Evolutionary conservation across 2,888 invertebrate species (phyloP).

Genomic region (Selenia dentaria): DNA sequence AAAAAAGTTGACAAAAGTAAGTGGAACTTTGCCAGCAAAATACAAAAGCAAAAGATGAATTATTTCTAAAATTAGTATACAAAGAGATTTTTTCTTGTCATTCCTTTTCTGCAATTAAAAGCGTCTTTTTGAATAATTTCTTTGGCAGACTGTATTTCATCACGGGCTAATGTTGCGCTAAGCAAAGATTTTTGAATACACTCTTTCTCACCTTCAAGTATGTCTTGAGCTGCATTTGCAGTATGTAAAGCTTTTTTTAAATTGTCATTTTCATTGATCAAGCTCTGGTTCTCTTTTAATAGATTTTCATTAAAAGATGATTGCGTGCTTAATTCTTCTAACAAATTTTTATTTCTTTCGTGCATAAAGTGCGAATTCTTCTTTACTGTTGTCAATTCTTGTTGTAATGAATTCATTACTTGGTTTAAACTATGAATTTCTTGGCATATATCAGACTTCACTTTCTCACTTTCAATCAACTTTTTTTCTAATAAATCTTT

Average conservation of each 20-base stretch:
- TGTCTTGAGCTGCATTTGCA: not conserved
- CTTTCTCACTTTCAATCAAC: constrained; percentile 13
- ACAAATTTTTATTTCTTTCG: constrained; percentile 13
- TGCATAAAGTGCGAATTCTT: constrained; percentile 1
- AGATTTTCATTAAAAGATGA: constrained; percentile 13
- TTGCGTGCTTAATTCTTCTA: constrained; percentile 10
- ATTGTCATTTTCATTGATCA: constrained; percentile 7
- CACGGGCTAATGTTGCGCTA: not conserved
- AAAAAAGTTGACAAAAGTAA: too few relatives aligned
- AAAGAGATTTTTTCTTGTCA: too few relatives aligned
- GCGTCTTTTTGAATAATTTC: constrained; percentile 18
- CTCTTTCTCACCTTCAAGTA: not conserved
- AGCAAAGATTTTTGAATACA: not conserved
- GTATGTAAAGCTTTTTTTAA: not conserved
- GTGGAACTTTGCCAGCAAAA: too few relatives aligned
- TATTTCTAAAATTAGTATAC: too few relatives aligned
- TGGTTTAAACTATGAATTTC: constrained; percentile 15
- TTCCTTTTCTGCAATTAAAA: constrained; percentile 28
- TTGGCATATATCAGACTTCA: constrained; percentile 16
- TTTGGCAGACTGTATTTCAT: constrained; percentile 1
- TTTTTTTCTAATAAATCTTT: constrained; percentile 35
- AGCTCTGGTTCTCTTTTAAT: constrained; percentile 11
- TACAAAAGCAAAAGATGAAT: too few relatives aligned
- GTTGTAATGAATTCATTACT: constrained; percentile 10
- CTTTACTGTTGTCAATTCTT: constrained; percentile 5